Evolutionary conservation across 2,113 vertebrate species (phyloP).

Genomic region (Pseudolaguvia tuberculata): DNA sequence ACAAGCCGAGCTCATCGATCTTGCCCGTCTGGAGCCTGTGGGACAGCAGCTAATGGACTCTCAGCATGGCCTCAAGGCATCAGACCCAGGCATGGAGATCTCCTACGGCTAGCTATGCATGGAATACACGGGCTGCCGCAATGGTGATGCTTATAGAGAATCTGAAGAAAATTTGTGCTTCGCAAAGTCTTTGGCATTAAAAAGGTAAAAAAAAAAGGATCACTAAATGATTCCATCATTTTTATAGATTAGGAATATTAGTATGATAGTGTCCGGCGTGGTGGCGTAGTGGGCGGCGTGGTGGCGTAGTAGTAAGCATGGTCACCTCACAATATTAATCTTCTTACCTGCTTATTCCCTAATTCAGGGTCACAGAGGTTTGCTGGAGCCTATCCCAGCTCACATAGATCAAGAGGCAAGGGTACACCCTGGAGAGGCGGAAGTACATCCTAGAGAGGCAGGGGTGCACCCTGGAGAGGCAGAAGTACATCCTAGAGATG

Average conservation of each 20-base stretch:
- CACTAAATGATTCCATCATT: not conserved
- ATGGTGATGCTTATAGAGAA: not conserved
- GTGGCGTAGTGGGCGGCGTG: too few species aligned
- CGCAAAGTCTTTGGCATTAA: not conserved
- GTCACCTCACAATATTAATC: too few species aligned
- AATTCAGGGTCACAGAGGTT: too few species aligned
- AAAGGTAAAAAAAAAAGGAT: not conserved
- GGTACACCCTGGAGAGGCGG: too few species aligned
- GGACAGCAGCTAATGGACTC: slow-evolving; percentile 47
- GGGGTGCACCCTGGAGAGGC: too few species aligned
- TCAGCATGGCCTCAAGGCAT: slow-evolving; percentile 27
- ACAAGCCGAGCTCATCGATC: slow-evolving; percentile 46
- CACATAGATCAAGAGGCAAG: too few species aligned
- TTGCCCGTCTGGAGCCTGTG: slow-evolving; percentile 23
- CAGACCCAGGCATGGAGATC: not conserved
- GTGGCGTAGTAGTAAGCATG: too few species aligned
- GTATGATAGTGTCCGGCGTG: not conserved
- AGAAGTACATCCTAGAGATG: too few species aligned
- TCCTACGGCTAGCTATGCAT: slow-evolving; percentile 16
- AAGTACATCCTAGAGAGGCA: too few species aligned
- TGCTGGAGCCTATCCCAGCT: too few species aligned
- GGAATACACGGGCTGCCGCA: not conserved
- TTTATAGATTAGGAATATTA: not conserved
- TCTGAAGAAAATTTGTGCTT: not conserved
- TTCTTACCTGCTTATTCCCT: too few species aligned